Conservation (phyloP, 1,140 invertebrate genomes). For the Panagrolaimus sp. region DNA sequence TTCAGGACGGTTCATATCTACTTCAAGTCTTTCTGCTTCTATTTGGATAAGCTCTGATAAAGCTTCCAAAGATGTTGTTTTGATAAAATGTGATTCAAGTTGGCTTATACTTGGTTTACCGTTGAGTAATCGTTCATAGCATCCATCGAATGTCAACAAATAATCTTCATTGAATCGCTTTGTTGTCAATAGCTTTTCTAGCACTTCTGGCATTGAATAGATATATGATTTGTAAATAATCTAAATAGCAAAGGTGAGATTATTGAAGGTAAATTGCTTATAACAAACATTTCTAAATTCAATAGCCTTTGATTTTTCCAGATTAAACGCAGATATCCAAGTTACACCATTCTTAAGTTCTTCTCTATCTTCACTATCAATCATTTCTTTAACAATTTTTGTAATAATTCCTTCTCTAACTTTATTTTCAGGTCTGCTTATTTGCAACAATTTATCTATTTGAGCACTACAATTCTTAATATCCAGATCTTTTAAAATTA, state of each 20-base stretch:
- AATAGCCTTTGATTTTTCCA: not conserved
- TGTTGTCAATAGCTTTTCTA: too few relatives aligned
- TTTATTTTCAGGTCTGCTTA: too few relatives aligned
- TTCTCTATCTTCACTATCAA: too few relatives aligned
- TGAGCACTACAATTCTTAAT: too few relatives aligned
- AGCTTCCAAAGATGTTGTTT: not conserved
- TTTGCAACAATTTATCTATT: too few relatives aligned
- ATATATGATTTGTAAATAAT: not conserved
- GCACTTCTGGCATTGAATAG: not conserved
- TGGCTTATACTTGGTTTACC: not conserved
- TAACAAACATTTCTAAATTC: not conserved
- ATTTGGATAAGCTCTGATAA: not conserved
- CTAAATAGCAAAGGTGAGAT: not conserved
- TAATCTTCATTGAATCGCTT: not conserved
- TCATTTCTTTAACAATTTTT: too few relatives aligned
- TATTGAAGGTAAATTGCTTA: not conserved
- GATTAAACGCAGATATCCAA: not conserved
- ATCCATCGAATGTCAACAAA: not conserved
- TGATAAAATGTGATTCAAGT: not conserved
- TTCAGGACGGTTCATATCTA: too few relatives aligned
- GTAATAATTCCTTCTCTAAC: too few relatives aligned
- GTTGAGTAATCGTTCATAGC: not conserved
- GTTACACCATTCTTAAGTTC: too few relatives aligned
- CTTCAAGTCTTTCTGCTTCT: not conserved
- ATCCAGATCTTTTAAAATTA: too few relatives aligned